Base-by-base conservation (phyloP, 2,888 invertebrate species). In the Onchidella celtica region DNA sequence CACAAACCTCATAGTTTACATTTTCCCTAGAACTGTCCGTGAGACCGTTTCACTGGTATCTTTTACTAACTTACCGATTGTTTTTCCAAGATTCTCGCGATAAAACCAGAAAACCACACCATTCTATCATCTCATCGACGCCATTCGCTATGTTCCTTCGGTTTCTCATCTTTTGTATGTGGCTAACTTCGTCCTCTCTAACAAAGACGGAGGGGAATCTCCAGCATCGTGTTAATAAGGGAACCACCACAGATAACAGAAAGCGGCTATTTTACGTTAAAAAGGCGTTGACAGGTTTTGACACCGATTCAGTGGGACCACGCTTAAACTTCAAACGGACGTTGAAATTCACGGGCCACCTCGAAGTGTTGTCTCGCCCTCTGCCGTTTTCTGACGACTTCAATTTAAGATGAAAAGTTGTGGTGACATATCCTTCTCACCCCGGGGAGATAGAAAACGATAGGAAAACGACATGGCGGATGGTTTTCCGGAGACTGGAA, bases 121-220 rank as follows among this genome's bases (percentile, higher is more conserved):
- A 24, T 73, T 73, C 73, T 14, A 73, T 73, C 61, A 73, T 36
- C 61, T 34, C 36, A 11, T n/a, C n/a, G n/a, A 38, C 14, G 9
- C 27, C 32, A 36, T 36, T 38, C 3, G 34, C 3, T 34, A 57
- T 57, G 14, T 47, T 47, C 6, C 17, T 21, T 36, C 38, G 29
- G 9, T 24, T 73, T 59, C 61, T n/a, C n/a, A n/a, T n/a, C n/a
- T 59, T 73, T 73, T 73, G 73, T 73, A 59, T 59, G 27, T 61
- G 38, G 73, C n/a, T 73, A 73, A 73, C 73, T 57, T 36, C 21
- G 36, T 59, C 36, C 17, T 34, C 24, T 61, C 24, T 47, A n/a
- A 27, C 17, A 24, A 32, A 36, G 36, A 6, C 47, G 17, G 47
- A 17, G 47, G 47, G 61, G 27, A 61, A 73, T 27, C 29, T 61